Conservation (phyloP, 2,113 vertebrate species). For the Perca fluviatilis region DNA sequence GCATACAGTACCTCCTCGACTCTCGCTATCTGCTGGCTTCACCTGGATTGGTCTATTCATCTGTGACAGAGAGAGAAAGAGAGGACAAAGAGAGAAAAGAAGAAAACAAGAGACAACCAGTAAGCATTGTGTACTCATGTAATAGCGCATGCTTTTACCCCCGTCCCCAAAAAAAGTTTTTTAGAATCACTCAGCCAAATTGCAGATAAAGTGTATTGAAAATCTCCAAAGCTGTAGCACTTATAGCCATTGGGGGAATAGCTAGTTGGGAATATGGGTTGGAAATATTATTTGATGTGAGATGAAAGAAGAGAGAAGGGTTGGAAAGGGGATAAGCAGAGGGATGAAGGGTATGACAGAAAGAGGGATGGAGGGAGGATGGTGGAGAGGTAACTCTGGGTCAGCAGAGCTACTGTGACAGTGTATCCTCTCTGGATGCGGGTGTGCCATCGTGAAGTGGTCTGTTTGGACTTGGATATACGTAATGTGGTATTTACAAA, state of each 20-base stretch:
- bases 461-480: slow-evolving; percentile 27
- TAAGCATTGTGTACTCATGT: slow-evolving; percentile 52
- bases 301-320: slow-evolving; percentile 76
- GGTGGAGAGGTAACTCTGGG: slow-evolving; percentile 54
- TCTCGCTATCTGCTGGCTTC: slow-evolving; percentile 98
- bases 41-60: slow-evolving; percentile 99
- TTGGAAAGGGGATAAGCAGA: slow-evolving; percentile 63
- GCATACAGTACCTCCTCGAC: slow-evolving; percentile 92
- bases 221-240: slow-evolving; percentile 76
- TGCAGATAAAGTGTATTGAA: slow-evolving; percentile 73
- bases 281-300: slow-evolving; percentile 80
- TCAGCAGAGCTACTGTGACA: slow-evolving; percentile 45
- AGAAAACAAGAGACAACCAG: slow-evolving; percentile 41
- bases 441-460: slow-evolving; percentile 24
- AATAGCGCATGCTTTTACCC: slow-evolving; percentile 31
- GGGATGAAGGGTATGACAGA: slow-evolving; percentile 63
- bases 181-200: slow-evolving; percentile 74
- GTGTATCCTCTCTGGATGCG: slow-evolving; percentile 40
- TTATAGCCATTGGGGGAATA: slow-evolving; percentile 72
- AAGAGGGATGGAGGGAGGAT: slow-evolving; percentile 45
- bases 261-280: slow-evolving; percentile 69
- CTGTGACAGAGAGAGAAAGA: slow-evolving; percentile 80
- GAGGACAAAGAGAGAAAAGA: slow-evolving; percentile 21
- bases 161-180: slow-evolving; percentile 22
- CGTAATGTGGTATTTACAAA: background rate